A percentile compares a stretch with the other conserved stretches of the same genome.
phyloP scores from a whole-genome alignment of 2,113 vertebrate species.

The Atractosteus spatula region DNA sequence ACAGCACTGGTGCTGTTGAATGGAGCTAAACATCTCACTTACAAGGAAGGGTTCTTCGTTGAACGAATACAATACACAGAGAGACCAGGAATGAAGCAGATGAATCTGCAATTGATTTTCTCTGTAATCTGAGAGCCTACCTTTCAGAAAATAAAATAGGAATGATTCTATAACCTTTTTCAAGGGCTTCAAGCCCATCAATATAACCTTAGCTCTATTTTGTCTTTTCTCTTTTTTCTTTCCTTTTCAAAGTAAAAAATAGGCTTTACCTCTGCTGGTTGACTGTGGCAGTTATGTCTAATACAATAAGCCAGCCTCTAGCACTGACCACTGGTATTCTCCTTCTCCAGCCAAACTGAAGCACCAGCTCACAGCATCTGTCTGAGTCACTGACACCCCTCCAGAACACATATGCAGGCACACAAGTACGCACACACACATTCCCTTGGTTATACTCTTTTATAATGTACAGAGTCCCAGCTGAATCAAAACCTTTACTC shows the following conservation, averaged over 20 bases:
- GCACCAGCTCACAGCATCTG: neutral
- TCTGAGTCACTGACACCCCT: neutral
- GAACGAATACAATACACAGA: slow-evolving; percentile 28
- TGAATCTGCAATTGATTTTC: slow-evolving; percentile 1
- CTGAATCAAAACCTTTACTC: too few relatives aligned
- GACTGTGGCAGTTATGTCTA: slow-evolving; percentile 22
- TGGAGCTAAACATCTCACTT: slow-evolving; percentile 32
- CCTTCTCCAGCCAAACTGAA: neutral
- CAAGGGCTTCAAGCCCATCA: neutral
- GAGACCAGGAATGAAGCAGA: neutral
- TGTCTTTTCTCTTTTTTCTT: slow-evolving; percentile 12
- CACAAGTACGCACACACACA: neutral
- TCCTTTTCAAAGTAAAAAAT: slow-evolving; percentile 10
- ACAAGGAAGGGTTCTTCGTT: slow-evolving; percentile 14
- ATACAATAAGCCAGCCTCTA: slow-evolving; percentile 11
- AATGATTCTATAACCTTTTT: neutral
- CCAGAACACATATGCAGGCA: neutral
- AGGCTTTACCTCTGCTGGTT: slow-evolving; percentile 11
- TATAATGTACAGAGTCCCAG: too few relatives aligned
- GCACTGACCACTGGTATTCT: neutral
- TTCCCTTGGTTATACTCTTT: too few relatives aligned
- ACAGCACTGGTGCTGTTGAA: neutral
- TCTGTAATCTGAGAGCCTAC: neutral
- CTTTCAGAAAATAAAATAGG: neutral
- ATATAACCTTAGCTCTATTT: slow-evolving; percentile 2